phyloP scores from a whole-genome alignment of 2,888 invertebrate genomes.

The Drosophila melanosoma region DNA sequence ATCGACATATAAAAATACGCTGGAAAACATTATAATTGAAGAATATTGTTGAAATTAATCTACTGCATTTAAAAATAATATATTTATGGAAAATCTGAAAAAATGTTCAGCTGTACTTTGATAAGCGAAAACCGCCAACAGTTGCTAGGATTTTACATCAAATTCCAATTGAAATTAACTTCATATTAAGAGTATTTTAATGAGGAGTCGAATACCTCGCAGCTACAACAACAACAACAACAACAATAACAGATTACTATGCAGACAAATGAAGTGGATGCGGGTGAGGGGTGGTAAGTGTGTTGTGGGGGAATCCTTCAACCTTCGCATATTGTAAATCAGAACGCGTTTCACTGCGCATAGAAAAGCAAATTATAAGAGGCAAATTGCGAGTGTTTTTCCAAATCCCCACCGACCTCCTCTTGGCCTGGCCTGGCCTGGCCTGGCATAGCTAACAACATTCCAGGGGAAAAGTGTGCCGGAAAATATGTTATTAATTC shows the following conservation, averaged over 20 bases:
- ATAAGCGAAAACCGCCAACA: conserved; percentile 14
- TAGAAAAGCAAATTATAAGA: conserved; percentile 45
- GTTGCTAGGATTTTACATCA: conserved; percentile 22
- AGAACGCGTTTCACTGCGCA: conserved; percentile 30
- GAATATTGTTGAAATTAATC: background rate
- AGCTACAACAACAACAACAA: conserved; percentile 24
- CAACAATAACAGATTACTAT: conserved; percentile 30
- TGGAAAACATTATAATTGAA: background rate
- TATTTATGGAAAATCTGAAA: background rate
- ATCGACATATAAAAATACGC: background rate
- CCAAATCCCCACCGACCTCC: background rate
- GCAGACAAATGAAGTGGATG: conserved; percentile 14
- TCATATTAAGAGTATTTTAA: conserved; percentile 76
- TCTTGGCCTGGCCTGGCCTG: background rate
- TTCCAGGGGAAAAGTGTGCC: conserved; percentile 58
- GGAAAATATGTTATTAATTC: conserved; percentile 83
- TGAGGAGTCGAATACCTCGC: conserved; percentile 50
- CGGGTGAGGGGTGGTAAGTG: background rate
- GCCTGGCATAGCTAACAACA: conserved; percentile 41
- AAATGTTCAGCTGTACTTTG: background rate
- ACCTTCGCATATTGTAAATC: conserved; percentile 45
- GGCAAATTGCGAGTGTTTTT: conserved; percentile 35
- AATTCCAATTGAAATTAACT: conserved; percentile 71
- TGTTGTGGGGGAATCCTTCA: conserved; percentile 20
- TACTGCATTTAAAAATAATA: too few relatives aligned